Evolutionary conservation across 2,797 vertebrate species (phyloP), one percentile per base, ranked within the genome.

Genomic region (Lateolabrax maculatus): DNA sequence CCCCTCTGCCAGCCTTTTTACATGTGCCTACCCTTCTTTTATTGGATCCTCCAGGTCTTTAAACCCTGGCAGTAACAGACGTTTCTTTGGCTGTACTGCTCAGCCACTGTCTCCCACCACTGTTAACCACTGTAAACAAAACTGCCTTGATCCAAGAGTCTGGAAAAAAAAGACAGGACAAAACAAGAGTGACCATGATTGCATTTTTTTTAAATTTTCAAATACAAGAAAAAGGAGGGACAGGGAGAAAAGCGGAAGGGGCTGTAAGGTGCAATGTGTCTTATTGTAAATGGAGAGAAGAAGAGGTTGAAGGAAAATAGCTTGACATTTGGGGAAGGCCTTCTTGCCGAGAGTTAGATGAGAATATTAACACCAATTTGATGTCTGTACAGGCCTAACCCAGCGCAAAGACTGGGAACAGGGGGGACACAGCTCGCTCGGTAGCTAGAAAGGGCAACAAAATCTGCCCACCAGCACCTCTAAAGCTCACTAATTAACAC

Each of bases 1-100:
- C 96, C 94, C 91, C 89, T 87, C 93, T 94, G 93, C 94, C 93
- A 94, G 91, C 79, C 87, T 94, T 84, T 94, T 84, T 92, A 96
- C 95, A 94, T 88, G 95, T 92, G 87, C 93, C 79, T 82, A 18
- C 90, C 89, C 90, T 79, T 93, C 84, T 94, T 95, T 90, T 82
- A 90, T 93, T 90, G 93, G 94, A 94, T 93, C 94, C 86, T 71
- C 88, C 90, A 90, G 92, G 90, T 95, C 84, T 81, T 90, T 92
- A 92, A 93, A 79, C 92, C 89, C 87, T 92, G 93, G 93, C 88
- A 92, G 93, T 70, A 86, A 94, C 95, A 95, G 94, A 94, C 95
- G 95, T 92, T 91, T 92, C 81, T 81, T 93, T 91, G 89, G 90
- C 93, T 88, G 61, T 77, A 39, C 27, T 71, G 44, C 88, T 91